phyloP scores from a whole-genome alignment of 2,888 invertebrate species.

The Phyto melanocephala region DNA sequence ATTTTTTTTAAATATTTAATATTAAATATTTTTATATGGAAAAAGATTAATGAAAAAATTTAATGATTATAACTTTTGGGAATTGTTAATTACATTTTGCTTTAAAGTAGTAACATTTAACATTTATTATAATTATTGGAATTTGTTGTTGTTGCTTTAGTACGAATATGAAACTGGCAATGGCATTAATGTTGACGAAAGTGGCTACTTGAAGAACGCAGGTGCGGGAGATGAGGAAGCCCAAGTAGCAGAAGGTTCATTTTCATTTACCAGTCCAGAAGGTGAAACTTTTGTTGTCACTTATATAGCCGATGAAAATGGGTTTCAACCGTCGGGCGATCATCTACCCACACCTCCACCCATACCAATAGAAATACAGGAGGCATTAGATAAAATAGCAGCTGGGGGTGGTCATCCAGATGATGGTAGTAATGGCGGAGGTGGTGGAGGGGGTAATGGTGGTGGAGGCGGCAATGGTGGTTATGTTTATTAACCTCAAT shows the following conservation, averaged over 20 bases:
- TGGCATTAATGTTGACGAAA: conserved; percentile 85
- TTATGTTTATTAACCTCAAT: conserved; percentile 61
- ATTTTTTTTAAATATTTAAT: too few species aligned
- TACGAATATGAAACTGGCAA: conserved; percentile 88
- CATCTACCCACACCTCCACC: conserved; percentile 91
- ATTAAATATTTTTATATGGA: too few species aligned
- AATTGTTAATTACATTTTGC: too few species aligned
- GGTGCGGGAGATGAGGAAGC: conserved; percentile 84
- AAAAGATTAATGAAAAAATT: too few species aligned
- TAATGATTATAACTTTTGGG: too few species aligned
- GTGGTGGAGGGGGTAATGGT: conserved; percentile 50
- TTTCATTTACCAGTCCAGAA: conserved; percentile 86
- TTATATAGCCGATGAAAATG: conserved; percentile 87
- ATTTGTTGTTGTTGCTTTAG: conserved; percentile 70
- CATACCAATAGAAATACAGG: conserved; percentile 86
- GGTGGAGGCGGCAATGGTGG: conserved; percentile 53
- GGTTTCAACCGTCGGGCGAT: conserved; percentile 82
- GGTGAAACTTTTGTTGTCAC: conserved; percentile 83
- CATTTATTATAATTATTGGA: too few species aligned
- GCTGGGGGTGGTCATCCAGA: conserved; percentile 75
- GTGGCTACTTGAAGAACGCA: conserved; percentile 85
- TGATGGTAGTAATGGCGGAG: conserved; percentile 71
- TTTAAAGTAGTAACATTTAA: too few species aligned
- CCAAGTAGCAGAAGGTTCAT: conserved; percentile 85
- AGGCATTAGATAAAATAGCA: conserved; percentile 75